Base-by-base conservation (phyloP, 92 coral and sea anemone species). In the Epizoanthus fatuus region DNA sequence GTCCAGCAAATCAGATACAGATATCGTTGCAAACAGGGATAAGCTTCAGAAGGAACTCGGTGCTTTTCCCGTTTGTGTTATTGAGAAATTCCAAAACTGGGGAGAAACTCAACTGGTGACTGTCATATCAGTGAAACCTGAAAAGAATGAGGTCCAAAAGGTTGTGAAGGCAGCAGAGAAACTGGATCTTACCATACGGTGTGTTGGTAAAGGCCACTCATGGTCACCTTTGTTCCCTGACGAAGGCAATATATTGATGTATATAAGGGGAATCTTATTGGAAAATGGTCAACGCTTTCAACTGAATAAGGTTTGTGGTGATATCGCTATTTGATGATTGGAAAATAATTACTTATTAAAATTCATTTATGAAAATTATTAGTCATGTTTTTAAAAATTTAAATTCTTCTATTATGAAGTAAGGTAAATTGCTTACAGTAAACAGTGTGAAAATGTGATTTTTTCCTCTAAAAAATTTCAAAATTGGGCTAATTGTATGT, bases 41-140 rank as follows among this genome's bases (percentile, higher is more conserved):
- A 51, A 12, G 4, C 81, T 81, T 55, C 86, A 81, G 80, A 0
- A 10, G 44, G 25, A 25, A 12, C 4, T 81, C 15, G 86, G 86
- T 14, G 29, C 15, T 17, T 55, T 68, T 66, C 86, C 86, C 7
- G 80, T 81, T 63, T 16, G 64, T 40, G 58, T 81, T 49, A 42
- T 81, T 65, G 86, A 81, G 70, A 79, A 11, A 71, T 86, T 86
- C 69, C 86, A 65, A 80, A 86, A 86, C 69, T 86, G 90, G 90
- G 90, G 90, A 37, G 19, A 19, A 67, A 86, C 87, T 37, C 90
- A 86, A 55, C 14, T 19, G 7, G 81, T 86, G 90, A 86, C 22
- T 17, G 90, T 86, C n/a, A 62, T 86, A 44, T 86, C 90, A 16
- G 86, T 86, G 10, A 86, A 65, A 68, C 90, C 90, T 44, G 44